Conservation (phyloP, 2,888 invertebrate species). For the Xestia ashworthii region DNA sequence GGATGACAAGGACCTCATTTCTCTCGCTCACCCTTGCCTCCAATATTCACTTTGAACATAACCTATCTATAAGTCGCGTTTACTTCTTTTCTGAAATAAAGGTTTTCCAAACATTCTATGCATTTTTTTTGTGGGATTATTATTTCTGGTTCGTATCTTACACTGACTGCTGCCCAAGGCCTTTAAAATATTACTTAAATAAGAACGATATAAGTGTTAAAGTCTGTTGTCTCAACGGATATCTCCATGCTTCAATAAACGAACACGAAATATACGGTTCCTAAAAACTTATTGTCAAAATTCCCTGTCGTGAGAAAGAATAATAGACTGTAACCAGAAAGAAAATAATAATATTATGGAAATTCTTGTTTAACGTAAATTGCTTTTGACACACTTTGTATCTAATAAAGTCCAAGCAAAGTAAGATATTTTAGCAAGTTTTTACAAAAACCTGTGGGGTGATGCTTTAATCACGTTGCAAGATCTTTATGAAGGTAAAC, state of each 20-base stretch:
- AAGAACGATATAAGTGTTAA: neutral
- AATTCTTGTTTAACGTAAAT: slow-evolving; percentile 2
- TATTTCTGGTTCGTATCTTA: neutral
- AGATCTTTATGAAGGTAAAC: slow-evolving; percentile 32
- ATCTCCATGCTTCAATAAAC: neutral
- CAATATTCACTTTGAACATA: neutral
- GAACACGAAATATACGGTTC: neutral
- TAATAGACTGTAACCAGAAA: neutral
- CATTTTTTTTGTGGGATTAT: neutral
- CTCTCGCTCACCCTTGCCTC: neutral
- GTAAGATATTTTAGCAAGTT: neutral
- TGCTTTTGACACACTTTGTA: slow-evolving; percentile 1
- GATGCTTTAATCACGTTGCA: slow-evolving; percentile 18
- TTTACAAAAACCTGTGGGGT: neutral
- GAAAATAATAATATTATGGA: neutral
- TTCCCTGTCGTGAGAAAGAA: neutral
- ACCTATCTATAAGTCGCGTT: neutral
- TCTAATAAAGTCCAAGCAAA: neutral
- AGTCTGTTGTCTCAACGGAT: neutral
- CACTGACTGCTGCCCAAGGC: neutral
- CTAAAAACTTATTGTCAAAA: neutral
- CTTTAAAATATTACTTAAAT: neutral
- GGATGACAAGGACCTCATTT: neutral
- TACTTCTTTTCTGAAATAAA: neutral
- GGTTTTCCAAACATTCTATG: neutral